phyloP scores from a whole-genome alignment of 2,888 invertebrate genomes.

The Auanema freiburgensis region DNA sequence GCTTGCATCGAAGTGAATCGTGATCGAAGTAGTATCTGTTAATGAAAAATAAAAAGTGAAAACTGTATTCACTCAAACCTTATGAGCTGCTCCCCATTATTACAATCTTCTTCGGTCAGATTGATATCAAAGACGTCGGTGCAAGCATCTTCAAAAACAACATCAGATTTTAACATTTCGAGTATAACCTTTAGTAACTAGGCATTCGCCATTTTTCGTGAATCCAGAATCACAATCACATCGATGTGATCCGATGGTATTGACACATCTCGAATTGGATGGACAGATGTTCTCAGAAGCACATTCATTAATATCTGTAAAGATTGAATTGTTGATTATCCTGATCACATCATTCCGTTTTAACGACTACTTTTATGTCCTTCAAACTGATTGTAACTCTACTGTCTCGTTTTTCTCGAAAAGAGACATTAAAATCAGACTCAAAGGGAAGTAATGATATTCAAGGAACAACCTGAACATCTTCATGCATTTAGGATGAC shows the following conservation, averaged over 20 bases:
- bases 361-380: no score
- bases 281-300: constrained; percentile 77
- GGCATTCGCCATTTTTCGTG: constrained; percentile 29
- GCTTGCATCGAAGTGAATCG: constrained; percentile 27
- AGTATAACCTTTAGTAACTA: constrained; percentile 24
- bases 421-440: no score
- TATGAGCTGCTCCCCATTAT: constrained; percentile 32
- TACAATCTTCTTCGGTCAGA: constrained; percentile 41
- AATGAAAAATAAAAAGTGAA: no score
- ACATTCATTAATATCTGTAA: constrained; percentile 84
- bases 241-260: constrained; percentile 75
- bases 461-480: no score
- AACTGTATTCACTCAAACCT: no score
- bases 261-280: constrained; percentile 78
- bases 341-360: no score
- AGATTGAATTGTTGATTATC: no score
- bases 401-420: no score
- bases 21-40: constrained; percentile 41
- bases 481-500: no score
- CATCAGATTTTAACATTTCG: not conserved
- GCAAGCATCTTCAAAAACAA: constrained; percentile 28
- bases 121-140: constrained; percentile 36
- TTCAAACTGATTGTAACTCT: no score
- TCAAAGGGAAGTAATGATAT: no score
- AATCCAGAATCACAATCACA: constrained; percentile 43